Evolutionary conservation across 1,140 invertebrate species (phyloP).

Genomic region (Panulirus ornatus): DNA sequence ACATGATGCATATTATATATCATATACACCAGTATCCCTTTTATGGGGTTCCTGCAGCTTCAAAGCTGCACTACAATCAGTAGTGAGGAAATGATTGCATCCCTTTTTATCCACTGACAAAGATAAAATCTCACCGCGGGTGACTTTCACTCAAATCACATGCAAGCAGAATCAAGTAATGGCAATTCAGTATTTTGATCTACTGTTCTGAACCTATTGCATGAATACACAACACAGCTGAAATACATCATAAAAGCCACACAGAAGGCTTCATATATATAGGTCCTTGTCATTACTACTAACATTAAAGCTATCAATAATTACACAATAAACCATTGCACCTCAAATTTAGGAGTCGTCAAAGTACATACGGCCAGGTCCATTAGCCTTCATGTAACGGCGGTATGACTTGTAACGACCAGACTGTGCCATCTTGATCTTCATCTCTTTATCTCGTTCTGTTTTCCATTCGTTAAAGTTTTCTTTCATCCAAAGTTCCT

Average conservation of each 20-base stretch:
- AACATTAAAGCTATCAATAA: background rate
- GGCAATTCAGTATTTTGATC: background rate
- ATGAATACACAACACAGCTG: background rate
- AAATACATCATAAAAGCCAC: background rate
- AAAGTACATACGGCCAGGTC: constrained; percentile 87
- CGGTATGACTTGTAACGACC: constrained; percentile 88
- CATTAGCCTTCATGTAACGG: constrained; percentile 89
- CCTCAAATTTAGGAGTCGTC: constrained; percentile 82
- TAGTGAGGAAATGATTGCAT: no score
- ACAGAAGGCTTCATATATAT: background rate
- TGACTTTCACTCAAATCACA: no score
- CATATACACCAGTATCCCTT: no score
- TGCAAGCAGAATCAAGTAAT: no score
- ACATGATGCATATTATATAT: background rate
- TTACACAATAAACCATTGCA: background rate
- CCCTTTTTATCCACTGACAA: no score
- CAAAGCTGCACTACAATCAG: no score
- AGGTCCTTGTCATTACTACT: background rate
- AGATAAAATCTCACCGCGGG: no score
- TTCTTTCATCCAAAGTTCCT: constrained; percentile 89
- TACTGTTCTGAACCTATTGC: background rate
- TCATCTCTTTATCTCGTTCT: constrained; percentile 89
- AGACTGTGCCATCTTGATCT: constrained; percentile 88
- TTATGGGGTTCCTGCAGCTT: no score
- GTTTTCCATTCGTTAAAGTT: constrained; percentile 89